Percentiles rank a stretch among this genome's conserved stretches.
These are phyloP conservation scores for Onychostruthus taczanowskii DNA, from an alignment of 2,113 vertebrate species.

Conservation along the genomic window DNA sequence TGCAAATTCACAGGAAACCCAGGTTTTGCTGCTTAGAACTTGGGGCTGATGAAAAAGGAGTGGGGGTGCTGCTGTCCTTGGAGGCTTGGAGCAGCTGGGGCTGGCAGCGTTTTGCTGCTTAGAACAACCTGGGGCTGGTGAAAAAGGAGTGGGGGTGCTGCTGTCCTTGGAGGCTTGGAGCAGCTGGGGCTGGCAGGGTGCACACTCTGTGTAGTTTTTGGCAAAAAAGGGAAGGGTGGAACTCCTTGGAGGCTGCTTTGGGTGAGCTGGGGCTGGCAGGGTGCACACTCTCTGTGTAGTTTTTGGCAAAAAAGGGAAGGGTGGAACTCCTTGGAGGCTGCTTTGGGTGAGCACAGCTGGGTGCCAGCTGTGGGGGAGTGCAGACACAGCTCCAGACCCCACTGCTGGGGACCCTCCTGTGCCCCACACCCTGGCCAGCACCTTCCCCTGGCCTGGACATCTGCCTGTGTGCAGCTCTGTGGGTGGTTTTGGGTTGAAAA, in stretches of 20 bases:
- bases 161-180: accelerated
- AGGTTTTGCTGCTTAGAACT: too few species aligned
- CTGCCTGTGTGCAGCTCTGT: accelerated
- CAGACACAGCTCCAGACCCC: not conserved
- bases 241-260: too few species aligned
- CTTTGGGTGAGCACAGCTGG: not conserved
- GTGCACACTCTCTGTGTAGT: accelerated
- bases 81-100: too few species aligned
- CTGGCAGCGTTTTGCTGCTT: too few species aligned
- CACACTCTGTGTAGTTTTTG: accelerated
- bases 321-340: not conserved
- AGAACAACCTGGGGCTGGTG: too few species aligned
- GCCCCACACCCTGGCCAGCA: not conserved
- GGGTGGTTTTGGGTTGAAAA: not conserved
- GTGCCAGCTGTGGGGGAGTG: not conserved
- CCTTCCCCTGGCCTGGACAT: accelerated
- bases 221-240: too few species aligned
- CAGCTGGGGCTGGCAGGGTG: not conserved
- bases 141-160: too few species aligned
- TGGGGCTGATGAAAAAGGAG: too few species aligned
- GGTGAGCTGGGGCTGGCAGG: not conserved
- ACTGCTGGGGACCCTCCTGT: not conserved
- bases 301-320: not conserved
- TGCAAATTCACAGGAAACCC: too few species aligned
- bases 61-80: too few species aligned